Evolutionary conservation across 35 echinoderm and acorn worm species (phyloP), one percentile per base, ranked within the genome.

Genomic region (Apostichopus japonicus): DNA sequence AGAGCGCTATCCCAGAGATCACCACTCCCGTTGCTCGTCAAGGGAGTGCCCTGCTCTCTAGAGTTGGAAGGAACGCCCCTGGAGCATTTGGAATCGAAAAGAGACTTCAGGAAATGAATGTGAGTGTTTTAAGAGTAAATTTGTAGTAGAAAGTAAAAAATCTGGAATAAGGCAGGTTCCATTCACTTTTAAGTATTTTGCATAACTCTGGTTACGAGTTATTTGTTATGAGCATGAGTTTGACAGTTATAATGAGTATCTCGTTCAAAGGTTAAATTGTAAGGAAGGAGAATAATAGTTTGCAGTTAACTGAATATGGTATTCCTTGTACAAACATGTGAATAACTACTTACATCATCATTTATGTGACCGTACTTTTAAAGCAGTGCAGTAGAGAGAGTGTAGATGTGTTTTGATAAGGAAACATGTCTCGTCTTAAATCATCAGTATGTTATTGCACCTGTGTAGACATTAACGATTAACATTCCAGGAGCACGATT

Each of bases 1-100:
- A 93, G 70, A 91, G 90, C 78, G 96, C 96, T 80, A 95, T 97
- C 62, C 86, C 94, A 56, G 96, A 97, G 87, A 97, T 95, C 79
- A 92, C 96, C 27, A 88, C 88, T 23, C 96, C 96, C 5, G 96
- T 97, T 57, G 65, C 95, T 6, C 55, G 77, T 51, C 94, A 97
- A 79, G 96, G 96, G 1, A 92, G 80, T 24, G 82, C 92, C 44
- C 92, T 97, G 23, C 87, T 97, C 23, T 79, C 88, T 11, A 95
- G 92, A 87, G 92, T 94, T 5, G 94, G 96, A 21, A 88, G 86
- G 55, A 91, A 87, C 65, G 92, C 89, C 9, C 92, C 94, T 1
- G 94, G 94, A 56, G 87, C 88, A 51, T 72, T 83, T 8, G 94
- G 92, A 16, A 90, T 97, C 80, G 90, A 95, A 63, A 70, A 86